Percentiles rank a stretch among this genome's conserved stretches.
phyloP scores from a whole-genome alignment of 2,888 invertebrate genomes.

The Bellardia pandia region DNA sequence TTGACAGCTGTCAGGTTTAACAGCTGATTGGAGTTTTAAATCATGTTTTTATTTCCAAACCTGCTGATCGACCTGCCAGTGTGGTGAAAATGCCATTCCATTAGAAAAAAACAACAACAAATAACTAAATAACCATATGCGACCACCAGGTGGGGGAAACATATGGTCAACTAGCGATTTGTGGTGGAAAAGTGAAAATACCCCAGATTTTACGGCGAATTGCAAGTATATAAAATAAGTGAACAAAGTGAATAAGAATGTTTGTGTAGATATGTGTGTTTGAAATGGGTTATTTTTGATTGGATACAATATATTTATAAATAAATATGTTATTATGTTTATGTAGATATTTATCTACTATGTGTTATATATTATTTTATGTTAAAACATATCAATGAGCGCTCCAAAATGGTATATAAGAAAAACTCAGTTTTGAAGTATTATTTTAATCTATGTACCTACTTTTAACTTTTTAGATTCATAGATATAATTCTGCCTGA shows the following conservation, averaged over 20 bases:
- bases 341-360: too few species aligned
- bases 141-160: constrained; percentile 32
- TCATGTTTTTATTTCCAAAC: constrained; percentile 54
- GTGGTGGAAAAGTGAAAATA: background rate
- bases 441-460: too few species aligned
- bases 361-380: too few species aligned
- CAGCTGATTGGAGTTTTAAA: constrained; percentile 67
- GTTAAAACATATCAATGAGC: too few species aligned
- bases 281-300: background rate
- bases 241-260: background rate
- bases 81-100: constrained; percentile 69
- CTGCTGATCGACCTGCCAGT: constrained; percentile 50
- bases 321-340: too few species aligned
- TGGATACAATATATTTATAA: too few species aligned
- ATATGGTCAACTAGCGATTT: constrained; percentile 37
- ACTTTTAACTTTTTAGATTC: too few species aligned
- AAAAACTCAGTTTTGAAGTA: too few species aligned
- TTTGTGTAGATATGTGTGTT: background rate
- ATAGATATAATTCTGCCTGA: too few species aligned
- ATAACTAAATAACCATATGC: constrained; percentile 35
- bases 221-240: background rate
- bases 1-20: constrained; percentile 71
- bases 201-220: constrained; percentile 28
- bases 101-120: constrained; percentile 23
- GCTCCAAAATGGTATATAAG: too few species aligned